A percentile compares a stretch with the other conserved stretches of the same genome.
Conservation (phyloP, 2,797 vertebrate genomes). For the Squalus acanthias region DNA sequence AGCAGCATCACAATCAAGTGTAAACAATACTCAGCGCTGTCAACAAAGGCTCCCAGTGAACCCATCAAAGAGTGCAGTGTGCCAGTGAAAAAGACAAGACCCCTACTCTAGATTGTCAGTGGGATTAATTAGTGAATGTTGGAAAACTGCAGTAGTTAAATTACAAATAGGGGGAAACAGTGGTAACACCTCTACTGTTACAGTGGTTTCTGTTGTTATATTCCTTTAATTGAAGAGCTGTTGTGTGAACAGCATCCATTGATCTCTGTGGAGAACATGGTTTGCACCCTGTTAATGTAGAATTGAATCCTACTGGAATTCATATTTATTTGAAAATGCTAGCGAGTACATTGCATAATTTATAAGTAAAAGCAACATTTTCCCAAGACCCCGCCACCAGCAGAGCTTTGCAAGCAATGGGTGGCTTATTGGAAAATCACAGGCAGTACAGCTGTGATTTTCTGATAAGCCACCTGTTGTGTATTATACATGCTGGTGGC, state of each 20-base stretch:
- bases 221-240: slow-evolving; percentile 39
- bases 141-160: slow-evolving; percentile 37
- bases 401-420: neutral
- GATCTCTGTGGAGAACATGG: neutral
- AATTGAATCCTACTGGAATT: neutral
- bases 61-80: neutral
- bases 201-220: slow-evolving; percentile 37
- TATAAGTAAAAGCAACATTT: neutral
- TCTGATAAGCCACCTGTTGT: neutral
- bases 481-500: neutral
- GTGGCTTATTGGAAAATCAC: neutral
- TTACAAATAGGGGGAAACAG: slow-evolving; percentile 40
- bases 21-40: neutral
- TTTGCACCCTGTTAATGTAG: neutral
- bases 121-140: neutral
- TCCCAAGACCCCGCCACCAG: neutral
- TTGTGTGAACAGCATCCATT: slow-evolving; percentile 2
- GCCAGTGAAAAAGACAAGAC: neutral
- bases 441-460: neutral
- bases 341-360: neutral
- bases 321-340: neutral
- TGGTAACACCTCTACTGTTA: slow-evolving; percentile 39
- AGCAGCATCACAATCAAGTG: neutral
- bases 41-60: neutral
- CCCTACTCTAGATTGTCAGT: neutral